Evolutionary conservation across 2,113 vertebrate species (phyloP).

Genomic region (Centropus unirufus): DNA sequence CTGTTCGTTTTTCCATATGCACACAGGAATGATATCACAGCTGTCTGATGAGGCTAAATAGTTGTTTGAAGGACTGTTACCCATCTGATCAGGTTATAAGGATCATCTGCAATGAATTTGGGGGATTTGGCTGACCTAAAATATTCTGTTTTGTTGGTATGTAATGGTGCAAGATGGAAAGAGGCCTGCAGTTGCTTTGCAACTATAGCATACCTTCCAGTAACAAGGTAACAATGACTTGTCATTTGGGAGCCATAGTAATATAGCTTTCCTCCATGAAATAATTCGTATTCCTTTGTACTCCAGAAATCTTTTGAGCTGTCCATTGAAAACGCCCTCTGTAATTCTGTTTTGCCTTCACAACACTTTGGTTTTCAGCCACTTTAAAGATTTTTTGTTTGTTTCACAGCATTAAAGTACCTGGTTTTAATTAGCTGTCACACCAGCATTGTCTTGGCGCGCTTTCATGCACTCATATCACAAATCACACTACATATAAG

Average conservation of each 20-base stretch:
- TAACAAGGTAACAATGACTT: background rate
- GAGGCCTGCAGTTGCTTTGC: background rate
- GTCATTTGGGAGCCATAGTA: background rate
- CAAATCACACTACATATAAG: background rate
- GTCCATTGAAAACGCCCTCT: background rate
- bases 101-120: background rate
- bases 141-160: background rate
- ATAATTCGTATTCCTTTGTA: background rate
- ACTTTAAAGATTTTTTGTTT: background rate
- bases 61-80: background rate
- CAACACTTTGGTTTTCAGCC: background rate
- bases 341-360: background rate
- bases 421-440: constrained; percentile 53
- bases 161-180: background rate
- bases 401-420: background rate
- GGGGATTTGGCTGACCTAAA: background rate
- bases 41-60: background rate
- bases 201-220: background rate
- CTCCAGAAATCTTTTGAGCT: background rate
- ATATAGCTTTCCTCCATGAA: background rate
- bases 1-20: background rate
- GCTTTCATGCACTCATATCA: background rate
- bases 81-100: background rate
- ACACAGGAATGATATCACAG: background rate
- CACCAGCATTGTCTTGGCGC: background rate